Evolutionary conservation across 2,113 vertebrate genomes (phyloP), one percentile per base, ranked within the genome.

Genomic region (Platichthys flesus): DNA sequence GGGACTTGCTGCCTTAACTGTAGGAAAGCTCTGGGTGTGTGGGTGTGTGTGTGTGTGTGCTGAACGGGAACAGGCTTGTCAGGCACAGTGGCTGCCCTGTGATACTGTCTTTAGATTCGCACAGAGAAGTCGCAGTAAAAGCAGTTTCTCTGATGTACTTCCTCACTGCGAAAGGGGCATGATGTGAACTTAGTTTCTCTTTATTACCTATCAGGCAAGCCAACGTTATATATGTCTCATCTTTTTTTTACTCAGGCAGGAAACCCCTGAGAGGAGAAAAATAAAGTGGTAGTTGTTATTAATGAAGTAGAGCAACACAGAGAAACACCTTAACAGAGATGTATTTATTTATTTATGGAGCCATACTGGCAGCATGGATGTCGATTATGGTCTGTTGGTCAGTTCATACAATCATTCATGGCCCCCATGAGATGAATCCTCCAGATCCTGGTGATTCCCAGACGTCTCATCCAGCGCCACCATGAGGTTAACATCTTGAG

Each of bases 1-100:
- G 91, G 92, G 90, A 92, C 82, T 82, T 42, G 71, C 80, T 81
- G 82, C 88, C 84, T 89, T 74, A 83, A 84, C 84, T 79, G 83
- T 83, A 85, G 77, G 79, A 90, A 86, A 82, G 79, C 78, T 74
- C 13, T 21, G 84, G 21, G 61, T 83, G 79, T 24, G 24, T 23
- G n/a, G n/a, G 23, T 23, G 23, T 24, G 24, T 24, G 24, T 82
- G 82, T 79, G 79, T 85, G 78, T 82, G 82, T 79, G 79, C 74
- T 71, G 83, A 84, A 81, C 76, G 78, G 66, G 81, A 90, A 87
- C 69, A 81, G 76, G 68, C 85, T 90, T 82, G 87, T 89, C 90
- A 90, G 90, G 82, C 80, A 79, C 79, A 61, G 65, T 71, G 60
- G 77, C 79, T 86, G 73, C 72, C 76, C 81, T 84, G 69, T 85